A percentile compares a stretch with the other conserved stretches of the same genome.
Evolutionary conservation across 2,888 invertebrate species (phyloP).

Genomic region (Cataglyphis altisquamis): DNA sequence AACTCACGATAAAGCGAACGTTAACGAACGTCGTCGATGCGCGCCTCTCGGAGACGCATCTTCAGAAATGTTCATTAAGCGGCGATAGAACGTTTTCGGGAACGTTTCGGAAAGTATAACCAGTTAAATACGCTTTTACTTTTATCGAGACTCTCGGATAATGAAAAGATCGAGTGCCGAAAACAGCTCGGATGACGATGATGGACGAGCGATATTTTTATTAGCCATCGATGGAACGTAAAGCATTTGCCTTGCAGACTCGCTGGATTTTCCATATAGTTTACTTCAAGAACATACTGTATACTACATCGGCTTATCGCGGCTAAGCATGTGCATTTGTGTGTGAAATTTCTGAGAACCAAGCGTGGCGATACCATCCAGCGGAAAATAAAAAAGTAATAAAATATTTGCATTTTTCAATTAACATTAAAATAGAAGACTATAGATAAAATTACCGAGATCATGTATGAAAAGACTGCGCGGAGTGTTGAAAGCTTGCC

Average conservation of each 20-base stretch:
- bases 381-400: background rate
- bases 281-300: background rate
- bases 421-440: constrained; percentile 14
- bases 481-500: constrained; percentile 15
- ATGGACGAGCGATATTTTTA: constrained; percentile 52
- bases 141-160: constrained; percentile 14
- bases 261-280: constrained; percentile 11
- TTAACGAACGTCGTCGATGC: constrained; percentile 52
- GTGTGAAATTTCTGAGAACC: constrained; percentile 16
- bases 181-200: constrained; percentile 40
- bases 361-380: background rate
- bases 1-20: constrained; percentile 39
- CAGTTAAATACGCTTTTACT: constrained; percentile 40
- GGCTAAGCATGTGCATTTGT: background rate
- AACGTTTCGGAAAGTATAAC: background rate
- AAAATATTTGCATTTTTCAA: constrained; percentile 19
- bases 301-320: background rate
- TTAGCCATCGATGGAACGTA: constrained; percentile 36
- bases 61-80: constrained; percentile 42
- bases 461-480: background rate
- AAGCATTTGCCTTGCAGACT: constrained; percentile 6
- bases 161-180: constrained; percentile 12
- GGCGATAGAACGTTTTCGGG: constrained; percentile 9
- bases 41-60: background rate
- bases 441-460: background rate